Evolutionary conservation across 2,888 invertebrate genomes (phyloP), one percentile per base, ranked within the genome.

Genomic region (Teinopalpus imperialis): DNA sequence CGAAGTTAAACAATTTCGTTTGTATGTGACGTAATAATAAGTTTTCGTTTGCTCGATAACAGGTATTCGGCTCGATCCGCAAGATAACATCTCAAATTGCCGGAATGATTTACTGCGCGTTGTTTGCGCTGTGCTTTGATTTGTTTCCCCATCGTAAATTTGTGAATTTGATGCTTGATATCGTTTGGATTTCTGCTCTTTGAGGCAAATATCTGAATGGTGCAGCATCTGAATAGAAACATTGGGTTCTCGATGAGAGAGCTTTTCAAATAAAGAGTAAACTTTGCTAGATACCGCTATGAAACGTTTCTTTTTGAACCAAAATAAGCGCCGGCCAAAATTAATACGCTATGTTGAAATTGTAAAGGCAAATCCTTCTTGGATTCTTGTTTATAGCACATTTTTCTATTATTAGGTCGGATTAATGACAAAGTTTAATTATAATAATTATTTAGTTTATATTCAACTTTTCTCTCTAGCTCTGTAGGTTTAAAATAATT

Each of bases 1-100:
- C 9, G 8, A 20, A 18, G 24, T 34, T 34, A 7, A 18, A 40
- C 27, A 18, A 24, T 39, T 37, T 7, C 8, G 13, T 37, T 42
- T 13, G 29, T 20, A 23, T 30, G 40, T 34, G 35, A 41, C 41
- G 24, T 29, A 46, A 40, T 45, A 40, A 24, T 46, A 41, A 23
- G 41, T 18, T 35, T 21, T 29, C 30, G 23, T 35, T 29, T 2
- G 36, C 20, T 37, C 41, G 31, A 41, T 42, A 44, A 37, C 44
- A 57, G 59, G 66, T 74, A 75, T 71, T 74, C 69, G 71, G 51
- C 58, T 57, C 68, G 66, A 72, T 74, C 56, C 55, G 66, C 66
- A 56, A 75, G 80, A 81, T 79, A 72, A 71, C 70, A 80, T 80
- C 79, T 78, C 70, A 76, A 80, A 80, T 79, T 80, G 79, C 73